Conservation (phyloP, 30 jellyfish, hydroid and myxozoan species). For the Mastigias papua region DNA sequence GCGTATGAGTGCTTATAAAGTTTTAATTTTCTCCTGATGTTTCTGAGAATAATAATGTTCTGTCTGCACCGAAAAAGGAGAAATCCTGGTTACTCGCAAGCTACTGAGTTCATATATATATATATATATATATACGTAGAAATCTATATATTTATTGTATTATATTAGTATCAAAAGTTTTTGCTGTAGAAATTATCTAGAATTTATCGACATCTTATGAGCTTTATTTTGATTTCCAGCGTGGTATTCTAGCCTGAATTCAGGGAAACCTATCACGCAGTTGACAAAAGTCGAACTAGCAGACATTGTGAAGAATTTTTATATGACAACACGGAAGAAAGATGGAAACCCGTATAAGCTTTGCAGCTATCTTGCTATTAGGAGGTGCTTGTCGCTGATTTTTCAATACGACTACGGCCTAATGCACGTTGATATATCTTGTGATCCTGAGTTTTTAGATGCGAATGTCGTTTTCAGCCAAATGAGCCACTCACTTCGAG, state of each 20-base stretch:
- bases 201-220: too few species aligned
- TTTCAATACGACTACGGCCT: slow-evolving; percentile 70
- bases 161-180: too few species aligned
- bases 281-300: slow-evolving; percentile 54
- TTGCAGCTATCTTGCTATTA: slow-evolving; percentile 60
- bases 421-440: slow-evolving; percentile 34
- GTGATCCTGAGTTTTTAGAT: slow-evolving; percentile 57
- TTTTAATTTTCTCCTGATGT: too few species aligned
- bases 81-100: too few species aligned
- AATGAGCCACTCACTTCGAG: slow-evolving; percentile 58
- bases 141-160: neutral
- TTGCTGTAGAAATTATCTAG: too few species aligned
- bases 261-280: slow-evolving; percentile 16
- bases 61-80: too few species aligned
- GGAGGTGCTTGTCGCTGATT: slow-evolving; percentile 49
- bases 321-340: slow-evolving; percentile 65
- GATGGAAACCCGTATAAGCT: slow-evolving; percentile 62
- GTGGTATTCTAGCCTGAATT: slow-evolving; percentile 47
- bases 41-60: too few species aligned
- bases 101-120: too few species aligned
- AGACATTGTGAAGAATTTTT: slow-evolving; percentile 43
- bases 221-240: slow-evolving; percentile 40
- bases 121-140: too few species aligned
- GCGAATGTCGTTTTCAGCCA: slow-evolving; percentile 62
- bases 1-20: too few species aligned